Conservation (phyloP, 2,797 vertebrate genomes). For the Paguma larvata region DNA sequence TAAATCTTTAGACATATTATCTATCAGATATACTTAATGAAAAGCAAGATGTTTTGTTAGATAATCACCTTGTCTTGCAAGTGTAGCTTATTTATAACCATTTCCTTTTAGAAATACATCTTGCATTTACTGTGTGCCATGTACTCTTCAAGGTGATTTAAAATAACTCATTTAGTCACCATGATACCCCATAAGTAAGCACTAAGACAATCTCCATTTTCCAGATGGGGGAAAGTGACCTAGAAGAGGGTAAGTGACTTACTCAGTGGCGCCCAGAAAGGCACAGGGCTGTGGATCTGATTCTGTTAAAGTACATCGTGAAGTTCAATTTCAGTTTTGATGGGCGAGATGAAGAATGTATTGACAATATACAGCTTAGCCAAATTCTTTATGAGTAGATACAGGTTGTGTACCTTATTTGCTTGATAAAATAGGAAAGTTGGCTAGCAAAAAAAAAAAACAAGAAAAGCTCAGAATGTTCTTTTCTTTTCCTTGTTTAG, state of each 20-base stretch:
- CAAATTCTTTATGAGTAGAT: not conserved
- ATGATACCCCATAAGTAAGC: not conserved
- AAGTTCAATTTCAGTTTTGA: not conserved
- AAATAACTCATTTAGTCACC: not conserved
- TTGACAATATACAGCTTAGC: conserved; percentile 2
- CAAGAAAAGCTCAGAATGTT: not conserved
- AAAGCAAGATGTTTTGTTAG: conserved; percentile 34
- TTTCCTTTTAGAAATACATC: not conserved
- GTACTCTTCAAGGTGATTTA: not conserved
- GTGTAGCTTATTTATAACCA: not conserved
- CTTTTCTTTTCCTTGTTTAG: not conserved
- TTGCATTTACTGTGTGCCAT: not conserved
- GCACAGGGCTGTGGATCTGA: not conserved
- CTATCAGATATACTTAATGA: conserved; percentile 58
- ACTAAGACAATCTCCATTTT: not conserved
- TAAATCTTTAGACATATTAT: conserved; percentile 62
- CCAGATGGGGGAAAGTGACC: not conserved
- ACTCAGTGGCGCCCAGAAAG: not conserved
- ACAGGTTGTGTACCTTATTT: not conserved
- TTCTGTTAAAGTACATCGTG: not conserved
- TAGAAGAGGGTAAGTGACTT: not conserved
- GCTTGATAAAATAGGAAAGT: not conserved
- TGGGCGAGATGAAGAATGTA: not conserved
- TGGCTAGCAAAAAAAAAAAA: not conserved
- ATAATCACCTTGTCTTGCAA: not conserved